These are phyloP conservation scores for Jordanella pulchra DNA, from an alignment of 2,797 vertebrate species.

Conservation along the genomic window DNA sequence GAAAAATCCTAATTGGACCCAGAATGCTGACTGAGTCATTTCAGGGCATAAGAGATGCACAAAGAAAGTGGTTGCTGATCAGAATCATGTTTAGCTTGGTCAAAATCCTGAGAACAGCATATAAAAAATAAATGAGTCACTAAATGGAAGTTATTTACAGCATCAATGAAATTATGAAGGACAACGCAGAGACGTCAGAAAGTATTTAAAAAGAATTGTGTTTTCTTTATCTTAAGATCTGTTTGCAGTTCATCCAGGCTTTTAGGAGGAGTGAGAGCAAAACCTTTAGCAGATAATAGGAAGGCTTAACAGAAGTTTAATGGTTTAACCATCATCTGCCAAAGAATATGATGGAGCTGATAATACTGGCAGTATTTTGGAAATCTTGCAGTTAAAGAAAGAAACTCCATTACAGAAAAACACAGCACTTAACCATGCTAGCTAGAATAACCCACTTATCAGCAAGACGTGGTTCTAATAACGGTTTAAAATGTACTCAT, in stretches of 20 bases:
- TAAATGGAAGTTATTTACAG: neutral
- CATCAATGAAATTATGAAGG: neutral
- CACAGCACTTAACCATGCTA: neutral
- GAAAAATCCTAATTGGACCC: neutral
- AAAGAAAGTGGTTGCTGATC: neutral
- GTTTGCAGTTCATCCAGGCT: neutral
- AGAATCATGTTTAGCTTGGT: neutral
- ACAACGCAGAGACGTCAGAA: neutral
- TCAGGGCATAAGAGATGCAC: neutral
- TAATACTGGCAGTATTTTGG: neutral
- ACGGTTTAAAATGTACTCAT: neutral
- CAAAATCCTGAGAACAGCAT: neutral
- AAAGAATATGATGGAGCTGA: neutral
- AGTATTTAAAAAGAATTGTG: neutral
- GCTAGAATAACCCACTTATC: neutral
- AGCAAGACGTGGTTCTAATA: neutral
- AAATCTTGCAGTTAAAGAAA: neutral
- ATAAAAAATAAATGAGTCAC: too few species aligned
- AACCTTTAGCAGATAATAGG: neutral
- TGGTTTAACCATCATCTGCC: neutral
- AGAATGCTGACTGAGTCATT: neutral
- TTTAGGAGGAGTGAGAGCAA: neutral
- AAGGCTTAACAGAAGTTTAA: neutral
- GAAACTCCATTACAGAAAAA: neutral
- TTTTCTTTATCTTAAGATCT: too few species aligned